Conservation (phyloP, 2,888 invertebrate species). For the Selenia dentaria region DNA sequence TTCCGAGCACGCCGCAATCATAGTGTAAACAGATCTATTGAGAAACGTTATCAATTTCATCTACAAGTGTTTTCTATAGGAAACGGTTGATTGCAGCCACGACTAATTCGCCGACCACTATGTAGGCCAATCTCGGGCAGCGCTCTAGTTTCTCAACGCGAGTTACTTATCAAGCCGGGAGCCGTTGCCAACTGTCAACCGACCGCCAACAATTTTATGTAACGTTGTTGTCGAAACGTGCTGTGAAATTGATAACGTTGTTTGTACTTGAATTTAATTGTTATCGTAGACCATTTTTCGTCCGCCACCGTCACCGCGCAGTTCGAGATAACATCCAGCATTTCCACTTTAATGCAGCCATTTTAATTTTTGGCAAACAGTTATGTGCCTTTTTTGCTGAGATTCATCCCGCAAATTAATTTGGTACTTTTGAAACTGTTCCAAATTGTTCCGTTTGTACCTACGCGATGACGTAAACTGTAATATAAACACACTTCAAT, state of each 20-base stretch:
- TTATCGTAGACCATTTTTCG: slow-evolving; percentile 32
- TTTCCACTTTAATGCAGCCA: slow-evolving; percentile 15
- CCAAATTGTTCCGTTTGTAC: slow-evolving; percentile 18
- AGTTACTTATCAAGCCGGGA: slow-evolving; percentile 75
- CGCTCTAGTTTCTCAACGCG: slow-evolving; percentile 79
- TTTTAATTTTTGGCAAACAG: slow-evolving; percentile 23
- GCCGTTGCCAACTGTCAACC: slow-evolving; percentile 71
- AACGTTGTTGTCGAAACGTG: slow-evolving; percentile 80
- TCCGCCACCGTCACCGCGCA: slow-evolving; percentile 22
- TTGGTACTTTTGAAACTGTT: slow-evolving; percentile 15
- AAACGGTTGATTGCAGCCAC: slow-evolving; percentile 74
- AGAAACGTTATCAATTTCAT: slow-evolving; percentile 70
- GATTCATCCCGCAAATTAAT: slow-evolving; percentile 18
- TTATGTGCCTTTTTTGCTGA: slow-evolving; percentile 10
- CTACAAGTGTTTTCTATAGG: slow-evolving; percentile 67
- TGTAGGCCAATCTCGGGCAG: slow-evolving; percentile 77
- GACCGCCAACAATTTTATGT: slow-evolving; percentile 75
- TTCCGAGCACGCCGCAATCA: too few relatives aligned
- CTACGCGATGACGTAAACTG: neutral
- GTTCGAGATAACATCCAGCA: slow-evolving; percentile 27
- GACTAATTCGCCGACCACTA: slow-evolving; percentile 70
- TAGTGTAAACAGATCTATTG: slow-evolving; percentile 39
- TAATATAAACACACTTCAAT: too few relatives aligned
- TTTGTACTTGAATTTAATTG: slow-evolving; percentile 45
- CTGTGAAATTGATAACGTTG: slow-evolving; percentile 69